phyloP scores from a whole-genome alignment of 2,113 vertebrate species.

The Oryzias curvinotus region DNA sequence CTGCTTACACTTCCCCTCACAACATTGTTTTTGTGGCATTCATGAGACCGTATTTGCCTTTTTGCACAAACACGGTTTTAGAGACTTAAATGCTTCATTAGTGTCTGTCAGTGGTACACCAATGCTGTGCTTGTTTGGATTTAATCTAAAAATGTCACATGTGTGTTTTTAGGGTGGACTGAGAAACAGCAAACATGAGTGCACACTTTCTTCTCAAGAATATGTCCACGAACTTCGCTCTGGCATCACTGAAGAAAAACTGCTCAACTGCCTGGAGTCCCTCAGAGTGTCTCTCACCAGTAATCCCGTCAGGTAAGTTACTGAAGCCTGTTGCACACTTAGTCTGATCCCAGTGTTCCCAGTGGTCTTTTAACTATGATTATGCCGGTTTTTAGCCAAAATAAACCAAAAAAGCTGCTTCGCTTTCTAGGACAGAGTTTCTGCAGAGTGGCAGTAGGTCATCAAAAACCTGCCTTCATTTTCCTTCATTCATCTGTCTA shows the following conservation, averaged over 20 bases:
- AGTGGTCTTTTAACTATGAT: no score
- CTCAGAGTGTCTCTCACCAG: constrained; percentile 96
- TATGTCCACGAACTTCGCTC: constrained; percentile 96
- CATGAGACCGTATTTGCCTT: no score
- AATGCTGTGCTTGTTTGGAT: no score
- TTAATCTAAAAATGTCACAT: neutral
- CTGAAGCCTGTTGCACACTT: neutral
- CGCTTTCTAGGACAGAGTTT: no score
- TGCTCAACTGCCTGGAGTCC: constrained; percentile 95
- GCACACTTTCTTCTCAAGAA: constrained; percentile 94
- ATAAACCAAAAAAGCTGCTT: no score
- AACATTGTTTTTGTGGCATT: no score
- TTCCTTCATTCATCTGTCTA: no score
- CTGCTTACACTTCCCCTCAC: neutral
- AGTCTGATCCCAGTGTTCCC: no score
- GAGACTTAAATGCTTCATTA: neutral
- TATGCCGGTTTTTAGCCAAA: no score
- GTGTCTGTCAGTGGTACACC: neutral
- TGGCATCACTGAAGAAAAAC: constrained; percentile 93
- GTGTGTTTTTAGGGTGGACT: constrained; percentile 85
- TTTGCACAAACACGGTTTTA: neutral
- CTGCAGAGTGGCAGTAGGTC: no score
- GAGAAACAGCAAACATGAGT: constrained; percentile 96
- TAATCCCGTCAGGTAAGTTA: constrained; percentile 94
- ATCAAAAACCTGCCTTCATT: no score